phyloP scores from a whole-genome alignment of 2,113 vertebrate genomes.

The Chloroceryle aenea region DNA sequence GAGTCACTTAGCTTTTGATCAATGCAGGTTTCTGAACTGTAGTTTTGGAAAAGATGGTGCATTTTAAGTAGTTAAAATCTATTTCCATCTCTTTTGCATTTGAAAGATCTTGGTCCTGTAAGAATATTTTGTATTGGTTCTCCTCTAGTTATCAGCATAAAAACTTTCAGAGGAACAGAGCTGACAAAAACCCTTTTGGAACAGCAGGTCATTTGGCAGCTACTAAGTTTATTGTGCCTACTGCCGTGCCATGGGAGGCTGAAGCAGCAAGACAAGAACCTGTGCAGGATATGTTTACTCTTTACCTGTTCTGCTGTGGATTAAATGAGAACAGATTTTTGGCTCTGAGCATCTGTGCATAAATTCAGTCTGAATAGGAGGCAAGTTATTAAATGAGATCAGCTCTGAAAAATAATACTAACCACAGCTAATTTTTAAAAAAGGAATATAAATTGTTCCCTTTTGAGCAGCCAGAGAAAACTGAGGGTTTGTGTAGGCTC shows the following conservation, averaged over 20 bases:
- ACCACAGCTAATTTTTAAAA: background rate
- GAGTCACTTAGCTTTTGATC: background rate
- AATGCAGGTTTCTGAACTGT: background rate
- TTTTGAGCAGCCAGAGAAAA: background rate
- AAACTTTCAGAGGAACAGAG: background rate
- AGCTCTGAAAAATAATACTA: slow-evolving; percentile 28
- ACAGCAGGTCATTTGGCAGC: background rate
- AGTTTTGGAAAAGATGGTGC: background rate
- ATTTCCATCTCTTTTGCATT: background rate
- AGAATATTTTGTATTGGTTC: background rate
- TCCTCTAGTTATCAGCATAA: background rate
- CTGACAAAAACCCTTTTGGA: background rate
- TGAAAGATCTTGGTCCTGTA: background rate
- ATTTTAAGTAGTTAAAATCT: background rate
- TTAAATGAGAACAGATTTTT: slow-evolving; percentile 45
- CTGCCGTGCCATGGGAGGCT: background rate
- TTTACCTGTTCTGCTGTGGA: slow-evolving; percentile 37
- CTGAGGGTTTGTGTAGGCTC: background rate
- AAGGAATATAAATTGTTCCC: background rate
- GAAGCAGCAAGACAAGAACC: background rate
- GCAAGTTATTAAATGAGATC: slow-evolving; percentile 40
- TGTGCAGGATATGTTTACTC: background rate
- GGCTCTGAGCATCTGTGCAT: slow-evolving; percentile 13
- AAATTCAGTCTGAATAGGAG: slow-evolving; percentile 32
- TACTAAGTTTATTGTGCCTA: background rate